Percentiles rank a stretch among this genome's conserved stretches.
These are phyloP conservation scores for Pseudeuparius sepicola DNA, from an alignment of 2,888 invertebrate species.

Conservation along the genomic window DNA sequence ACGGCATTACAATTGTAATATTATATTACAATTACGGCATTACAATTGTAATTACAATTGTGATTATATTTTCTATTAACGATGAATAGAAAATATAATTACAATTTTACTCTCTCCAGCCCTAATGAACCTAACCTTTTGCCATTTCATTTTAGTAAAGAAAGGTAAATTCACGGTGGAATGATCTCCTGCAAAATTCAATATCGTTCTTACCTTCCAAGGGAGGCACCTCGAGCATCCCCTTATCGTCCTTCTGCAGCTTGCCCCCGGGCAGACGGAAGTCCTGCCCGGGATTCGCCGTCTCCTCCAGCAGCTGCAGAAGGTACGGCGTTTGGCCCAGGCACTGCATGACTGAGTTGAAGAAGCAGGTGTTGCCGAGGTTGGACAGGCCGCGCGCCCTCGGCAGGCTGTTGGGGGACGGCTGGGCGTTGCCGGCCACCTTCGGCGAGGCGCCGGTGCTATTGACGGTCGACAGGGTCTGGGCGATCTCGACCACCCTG, in stretches of 20 bases:
- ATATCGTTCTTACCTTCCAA: conserved; percentile 33
- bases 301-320: conserved; percentile 55
- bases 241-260: conserved; percentile 40
- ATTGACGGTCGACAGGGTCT: conserved; percentile 4
- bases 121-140: no score
- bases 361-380: conserved; percentile 94
- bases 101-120: no score
- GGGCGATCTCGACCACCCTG: conserved; percentile 17
- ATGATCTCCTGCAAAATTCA: no score
- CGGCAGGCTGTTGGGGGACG: conserved; percentile 40
- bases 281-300: conserved; percentile 55
- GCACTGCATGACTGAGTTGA: conserved; percentile 93
- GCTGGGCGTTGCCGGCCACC: conserved; percentile 4
- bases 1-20: no score
- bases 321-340: conserved; percentile 78
- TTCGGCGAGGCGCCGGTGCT: conserved; percentile 25
- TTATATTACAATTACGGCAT: no score
- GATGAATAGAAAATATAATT: no score
- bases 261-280: conserved; percentile 66
- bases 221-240: conserved; percentile 24
- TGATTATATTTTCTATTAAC: no score
- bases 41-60: no score
- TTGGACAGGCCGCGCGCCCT: conserved; percentile 74
- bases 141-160: no score
- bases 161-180: no score